phyloP scores from a whole-genome alignment of 2,113 vertebrate species.

The Erythrocercus mccallii region DNA sequence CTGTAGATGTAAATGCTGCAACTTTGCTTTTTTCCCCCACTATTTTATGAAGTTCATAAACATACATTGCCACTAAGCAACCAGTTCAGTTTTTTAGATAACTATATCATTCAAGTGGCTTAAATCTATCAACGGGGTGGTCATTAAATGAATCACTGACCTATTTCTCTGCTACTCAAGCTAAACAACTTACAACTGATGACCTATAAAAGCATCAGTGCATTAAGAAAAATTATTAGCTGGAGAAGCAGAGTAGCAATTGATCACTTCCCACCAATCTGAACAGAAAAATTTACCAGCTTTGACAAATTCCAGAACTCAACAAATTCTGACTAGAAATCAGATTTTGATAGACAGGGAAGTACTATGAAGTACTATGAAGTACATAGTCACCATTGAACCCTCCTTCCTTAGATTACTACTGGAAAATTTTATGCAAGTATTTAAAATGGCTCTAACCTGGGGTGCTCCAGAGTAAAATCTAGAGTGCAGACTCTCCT shows the following conservation, averaged over 20 bases:
- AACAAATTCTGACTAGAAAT: not conserved
- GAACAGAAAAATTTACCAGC: not conserved
- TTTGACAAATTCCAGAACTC: not conserved
- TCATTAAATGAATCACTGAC: constrained; percentile 25
- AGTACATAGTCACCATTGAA: not conserved
- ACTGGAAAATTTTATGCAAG: not conserved
- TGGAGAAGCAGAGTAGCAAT: not conserved
- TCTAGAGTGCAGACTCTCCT: not conserved
- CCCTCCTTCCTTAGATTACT: not conserved
- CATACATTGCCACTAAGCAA: not conserved
- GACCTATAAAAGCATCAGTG: constrained; percentile 9
- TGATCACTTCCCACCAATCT: not conserved
- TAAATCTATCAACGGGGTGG: not conserved
- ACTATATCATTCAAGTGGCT: not conserved
- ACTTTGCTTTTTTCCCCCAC: not conserved
- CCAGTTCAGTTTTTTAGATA: not conserved
- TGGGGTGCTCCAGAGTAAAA: not conserved
- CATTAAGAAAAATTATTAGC: not conserved
- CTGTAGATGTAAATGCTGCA: not conserved
- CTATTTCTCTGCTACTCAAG: constrained; percentile 17
- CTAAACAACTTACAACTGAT: not conserved
- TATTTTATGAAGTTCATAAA: not conserved
- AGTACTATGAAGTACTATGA: not conserved
- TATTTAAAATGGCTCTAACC: not conserved
- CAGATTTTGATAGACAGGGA: not conserved